Base-by-base conservation (phyloP, 2,888 invertebrate genomes). In the Sympetrum striolatum region DNA sequence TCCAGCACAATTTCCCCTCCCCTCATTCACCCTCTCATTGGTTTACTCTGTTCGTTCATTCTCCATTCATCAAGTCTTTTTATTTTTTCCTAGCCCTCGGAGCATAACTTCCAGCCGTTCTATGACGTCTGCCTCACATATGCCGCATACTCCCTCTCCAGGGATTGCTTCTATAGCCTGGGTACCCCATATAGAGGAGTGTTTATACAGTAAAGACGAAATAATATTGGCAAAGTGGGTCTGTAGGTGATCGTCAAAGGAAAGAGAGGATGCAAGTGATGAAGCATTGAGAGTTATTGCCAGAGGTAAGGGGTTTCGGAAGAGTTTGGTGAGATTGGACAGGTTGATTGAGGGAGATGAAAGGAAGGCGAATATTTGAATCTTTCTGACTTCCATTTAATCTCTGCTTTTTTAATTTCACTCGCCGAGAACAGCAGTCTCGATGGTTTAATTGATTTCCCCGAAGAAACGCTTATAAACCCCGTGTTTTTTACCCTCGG, bases 1-100 rank as follows among this genome's bases (percentile, higher is more conserved):
- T 86, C 86, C 86, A 37, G 86, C 58, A 86, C 86, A 31, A 86
- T 60, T 86, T 86, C 37, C 18, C 37, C 86, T 8, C 58, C 35
- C 82, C 58, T 31, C 82, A 1, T 82, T 37, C 31, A 15, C 35
- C 35, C 18, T 37, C 80, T 39, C 80, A 37, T 37, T 39, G n/a
- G 44, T 44, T n/a, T 25, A 8, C 48, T 12, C 81, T 81, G 37
- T 37, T 80, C 80, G 14, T 35, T 31, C 31, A 35, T n/a, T 81
- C 48, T 48, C 81, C 2, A 22, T 12, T 25, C 48, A 12, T 44
- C 48, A 44, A 25, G 5, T 25, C 15, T 22, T 39, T 15, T 37
- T 18, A 8, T 15, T n/a, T 80, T 80, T 44, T 73, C 73, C 25
- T n/a, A 73, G 14, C 73, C 73, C 64, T 64, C 6, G 18, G n/a